phyloP scores from a whole-genome alignment of 1,140 invertebrate genomes.

The Hirudo medicinalis region DNA sequence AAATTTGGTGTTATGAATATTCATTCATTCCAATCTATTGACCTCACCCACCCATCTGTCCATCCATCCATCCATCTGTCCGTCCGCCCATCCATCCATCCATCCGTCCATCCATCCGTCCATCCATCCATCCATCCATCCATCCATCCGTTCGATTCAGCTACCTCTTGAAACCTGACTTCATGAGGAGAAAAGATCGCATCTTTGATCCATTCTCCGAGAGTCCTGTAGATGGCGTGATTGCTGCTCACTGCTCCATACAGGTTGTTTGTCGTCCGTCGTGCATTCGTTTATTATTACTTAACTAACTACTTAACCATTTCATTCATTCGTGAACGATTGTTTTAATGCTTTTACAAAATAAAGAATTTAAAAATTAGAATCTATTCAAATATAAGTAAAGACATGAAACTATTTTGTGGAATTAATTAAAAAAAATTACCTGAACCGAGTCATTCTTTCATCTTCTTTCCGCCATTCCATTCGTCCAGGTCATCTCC shows the following conservation, averaged over 20 bases:
- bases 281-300: neutral
- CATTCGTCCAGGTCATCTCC: constrained; percentile 68
- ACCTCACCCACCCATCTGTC: neutral
- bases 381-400: too few species aligned
- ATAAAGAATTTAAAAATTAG: too few species aligned
- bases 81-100: neutral
- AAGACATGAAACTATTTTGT: too few species aligned
- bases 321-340: too few species aligned
- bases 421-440: too few species aligned
- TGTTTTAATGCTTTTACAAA: too few species aligned
- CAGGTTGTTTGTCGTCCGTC: constrained; percentile 51
- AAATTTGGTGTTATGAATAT: neutral
- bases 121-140: neutral
- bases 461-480: neutral
- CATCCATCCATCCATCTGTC: neutral
- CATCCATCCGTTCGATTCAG: constrained; percentile 48
- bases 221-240: constrained; percentile 95
- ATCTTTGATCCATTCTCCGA: constrained; percentile 98
- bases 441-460: neutral
- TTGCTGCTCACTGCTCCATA: constrained; percentile 92
- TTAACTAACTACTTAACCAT: too few species aligned
- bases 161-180: constrained; percentile 94
- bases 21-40: neutral
- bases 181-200: constrained; percentile 88
- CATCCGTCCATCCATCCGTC: neutral